Base-by-base conservation (phyloP, 2,797 vertebrate genomes). In the Peromyscus melanophrys region DNA sequence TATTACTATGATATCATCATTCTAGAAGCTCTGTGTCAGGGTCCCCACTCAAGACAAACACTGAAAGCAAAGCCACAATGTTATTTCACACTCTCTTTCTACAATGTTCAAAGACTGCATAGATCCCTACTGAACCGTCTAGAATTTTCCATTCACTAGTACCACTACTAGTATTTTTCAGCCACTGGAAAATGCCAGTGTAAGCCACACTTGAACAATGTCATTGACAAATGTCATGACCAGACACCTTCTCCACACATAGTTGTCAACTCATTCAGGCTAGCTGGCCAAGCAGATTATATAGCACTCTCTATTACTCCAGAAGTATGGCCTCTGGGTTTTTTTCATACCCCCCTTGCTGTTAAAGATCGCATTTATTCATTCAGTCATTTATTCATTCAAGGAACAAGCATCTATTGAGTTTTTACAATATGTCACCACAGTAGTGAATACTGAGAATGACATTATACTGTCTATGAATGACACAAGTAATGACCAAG, bases 121-220 rank as follows among this genome's bases (percentile, higher is more conserved):
- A 86, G 27, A 92, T 13, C 11, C 31, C 69, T 76, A 11, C 3
- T 43, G 52, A 31, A 19, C 6, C 57, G 17, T 92, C 49, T 80
- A 43, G 52, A 88, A 49, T n/a, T 90, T 71, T 37, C n/a, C 46
- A 69, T 43, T 78, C 83, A 29, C 37, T 25, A 59, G 25, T 37
- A 65, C 34, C 29, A 65, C 11, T 49, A 69, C 19, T 78, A 11
- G 16, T 92, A 12, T 89, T 90, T 92, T 81, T 16, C 75, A 95
- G 16, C n/a, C 59, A 40, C 71, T 84, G 40, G 46, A 90, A 96
- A 95, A 89, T 65, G 21, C 37, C 88, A 61, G 1, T 67, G 61
- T 95, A 89, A 65, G 19, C 29, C 37, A 88, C 49, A 83, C 14
- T 92, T 88, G 63, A 89, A 14, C 40, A 77, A 65, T 52, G 25